Percentiles rank a stretch among this genome's conserved stretches.
Conservation (phyloP, 2,113 vertebrate genomes). For the Eclectus roratus region DNA sequence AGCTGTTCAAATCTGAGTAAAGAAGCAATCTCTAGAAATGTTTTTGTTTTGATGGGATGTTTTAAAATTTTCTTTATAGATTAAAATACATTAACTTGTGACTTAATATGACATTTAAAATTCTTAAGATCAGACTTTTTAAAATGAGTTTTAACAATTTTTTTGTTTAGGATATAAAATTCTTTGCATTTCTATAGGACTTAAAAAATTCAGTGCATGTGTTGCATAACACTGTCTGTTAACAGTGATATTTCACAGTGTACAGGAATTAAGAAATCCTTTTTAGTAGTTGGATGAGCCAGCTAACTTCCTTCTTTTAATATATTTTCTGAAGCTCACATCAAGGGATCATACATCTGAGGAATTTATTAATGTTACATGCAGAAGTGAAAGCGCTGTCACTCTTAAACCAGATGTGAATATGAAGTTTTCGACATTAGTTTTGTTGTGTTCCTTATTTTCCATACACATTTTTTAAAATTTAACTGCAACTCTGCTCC, state of each 20-base stretch:
- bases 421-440: background rate
- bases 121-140: background rate
- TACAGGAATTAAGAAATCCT: background rate
- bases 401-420: background rate
- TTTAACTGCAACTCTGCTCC: background rate
- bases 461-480: background rate
- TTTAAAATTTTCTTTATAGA: background rate
- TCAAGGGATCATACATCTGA: background rate
- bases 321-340: background rate
- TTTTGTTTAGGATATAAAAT: background rate
- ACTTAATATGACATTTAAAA: background rate
- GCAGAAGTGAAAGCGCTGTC: background rate
- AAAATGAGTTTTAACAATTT: background rate
- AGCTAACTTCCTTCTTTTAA: background rate
- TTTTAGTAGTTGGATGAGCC: background rate
- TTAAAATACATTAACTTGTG: background rate
- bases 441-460: background rate
- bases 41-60: background rate
- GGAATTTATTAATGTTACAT: background rate
- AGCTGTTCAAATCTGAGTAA: background rate
- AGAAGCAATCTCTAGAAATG: background rate
- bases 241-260: background rate
- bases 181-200: background rate
- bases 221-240: background rate
- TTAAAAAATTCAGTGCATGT: background rate